Evolutionary conservation across 2,888 invertebrate genomes (phyloP).

Genomic region (Mellilla xanthometata): DNA sequence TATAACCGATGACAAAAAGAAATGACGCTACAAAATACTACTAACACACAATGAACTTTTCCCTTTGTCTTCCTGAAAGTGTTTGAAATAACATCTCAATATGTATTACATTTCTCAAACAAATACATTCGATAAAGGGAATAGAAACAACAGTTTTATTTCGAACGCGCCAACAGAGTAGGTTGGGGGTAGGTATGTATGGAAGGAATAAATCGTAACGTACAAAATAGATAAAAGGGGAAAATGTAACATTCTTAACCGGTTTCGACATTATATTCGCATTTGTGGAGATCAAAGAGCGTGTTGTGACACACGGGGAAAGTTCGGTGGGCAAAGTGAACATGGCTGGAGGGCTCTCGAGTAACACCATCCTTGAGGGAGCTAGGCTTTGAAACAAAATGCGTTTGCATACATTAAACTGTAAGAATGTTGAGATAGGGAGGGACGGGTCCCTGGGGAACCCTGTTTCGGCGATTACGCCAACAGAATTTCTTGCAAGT

Average conservation of each 20-base stretch:
- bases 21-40: constrained; percentile 31
- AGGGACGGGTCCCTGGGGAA: constrained; percentile 67
- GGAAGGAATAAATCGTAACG: constrained; percentile 51
- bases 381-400: constrained; percentile 81
- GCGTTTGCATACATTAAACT: constrained; percentile 83
- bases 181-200: too few relatives aligned
- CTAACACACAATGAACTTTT: constrained; percentile 11
- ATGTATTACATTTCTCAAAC: constrained; percentile 54
- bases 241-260: constrained; percentile 65
- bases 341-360: constrained; percentile 67
- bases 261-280: constrained; percentile 78
- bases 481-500: constrained; percentile 74
- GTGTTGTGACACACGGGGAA: constrained; percentile 73
- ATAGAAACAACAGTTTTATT: constrained; percentile 62
- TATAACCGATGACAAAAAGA: constrained; percentile 53
- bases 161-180: constrained; percentile 53
- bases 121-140: constrained; percentile 62
- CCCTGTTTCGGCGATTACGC: constrained; percentile 80
- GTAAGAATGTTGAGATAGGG: constrained; percentile 80
- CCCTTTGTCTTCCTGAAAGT: constrained; percentile 29
- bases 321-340: constrained; percentile 63
- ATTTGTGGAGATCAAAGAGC: constrained; percentile 80
- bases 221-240: constrained; percentile 56
- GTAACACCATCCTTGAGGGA: constrained; percentile 75
- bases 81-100: constrained; percentile 51